Conservation (phyloP, 2,113 vertebrate genomes). For the Crocuta crocuta region DNA sequence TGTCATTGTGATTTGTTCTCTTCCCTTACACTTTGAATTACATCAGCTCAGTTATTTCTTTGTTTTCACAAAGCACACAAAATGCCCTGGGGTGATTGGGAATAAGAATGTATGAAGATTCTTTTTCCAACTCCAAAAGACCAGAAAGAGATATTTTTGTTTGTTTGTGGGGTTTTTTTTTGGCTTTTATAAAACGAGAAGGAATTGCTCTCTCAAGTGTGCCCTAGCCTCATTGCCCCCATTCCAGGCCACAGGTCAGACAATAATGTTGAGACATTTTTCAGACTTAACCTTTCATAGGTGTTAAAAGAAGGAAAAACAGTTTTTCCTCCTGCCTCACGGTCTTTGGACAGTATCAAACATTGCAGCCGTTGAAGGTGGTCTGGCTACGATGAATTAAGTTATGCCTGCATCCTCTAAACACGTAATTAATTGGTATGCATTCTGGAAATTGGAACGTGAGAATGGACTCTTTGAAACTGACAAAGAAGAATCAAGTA, state of each 20-base stretch:
- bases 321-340: background rate
- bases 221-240: background rate
- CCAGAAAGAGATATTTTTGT: background rate
- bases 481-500: background rate
- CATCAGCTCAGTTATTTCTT: background rate
- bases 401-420: background rate
- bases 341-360: background rate
- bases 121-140: background rate
- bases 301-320: background rate
- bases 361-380: background rate
- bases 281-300: background rate
- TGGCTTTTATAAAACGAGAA: constrained; percentile 18
- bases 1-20: background rate
- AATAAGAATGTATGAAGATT: background rate
- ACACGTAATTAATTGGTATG: background rate
- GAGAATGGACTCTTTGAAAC: background rate
- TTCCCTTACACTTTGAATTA: background rate
- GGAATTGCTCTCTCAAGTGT: background rate
- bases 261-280: background rate
- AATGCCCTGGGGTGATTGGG: background rate
- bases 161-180: background rate
- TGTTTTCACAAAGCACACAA: background rate
- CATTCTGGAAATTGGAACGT: background rate
- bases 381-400: background rate
- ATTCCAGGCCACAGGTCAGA: background rate